These are phyloP conservation scores for Xiphophorus birchmanni DNA, from an alignment of 2,797 vertebrate genomes.

Conservation along the genomic window DNA sequence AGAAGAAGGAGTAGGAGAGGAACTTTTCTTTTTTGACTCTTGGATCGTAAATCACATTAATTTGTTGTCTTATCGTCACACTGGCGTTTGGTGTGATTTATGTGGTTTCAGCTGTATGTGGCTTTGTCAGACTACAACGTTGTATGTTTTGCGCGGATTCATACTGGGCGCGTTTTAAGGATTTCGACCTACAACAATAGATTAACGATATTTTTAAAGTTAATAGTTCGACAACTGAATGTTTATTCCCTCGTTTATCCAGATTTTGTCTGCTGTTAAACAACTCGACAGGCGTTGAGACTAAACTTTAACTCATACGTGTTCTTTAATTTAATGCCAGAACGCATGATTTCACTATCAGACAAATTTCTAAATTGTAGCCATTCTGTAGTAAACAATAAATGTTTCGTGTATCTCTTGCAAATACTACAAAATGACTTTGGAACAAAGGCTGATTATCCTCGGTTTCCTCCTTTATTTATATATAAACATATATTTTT, in stretches of 20 bases:
- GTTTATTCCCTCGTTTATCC: not conserved
- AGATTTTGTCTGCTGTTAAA: not conserved
- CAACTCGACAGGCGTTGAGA: not conserved
- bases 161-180: constrained; percentile 42
- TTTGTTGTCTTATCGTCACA: constrained; percentile 86
- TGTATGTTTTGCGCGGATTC: constrained; percentile 69
- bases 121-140: constrained; percentile 78
- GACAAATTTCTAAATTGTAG: not conserved
- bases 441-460: not conserved
- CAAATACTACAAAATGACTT: not conserved
- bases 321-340: not conserved
- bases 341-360: not conserved
- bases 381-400: not conserved
- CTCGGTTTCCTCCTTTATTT: not conserved
- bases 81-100: constrained; percentile 85
- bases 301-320: not conserved
- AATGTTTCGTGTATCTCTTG: not conserved
- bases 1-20: constrained; percentile 57
- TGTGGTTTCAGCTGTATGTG: constrained; percentile 82
- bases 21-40: constrained; percentile 80
- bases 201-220: not conserved
- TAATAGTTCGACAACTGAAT: too few species aligned
- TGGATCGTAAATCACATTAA: constrained; percentile 93
- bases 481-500: not conserved
- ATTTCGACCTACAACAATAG: constrained; percentile 40